These are phyloP conservation scores for Scomber japonicus DNA, from an alignment of 2,113 vertebrate genomes.

Conservation along the genomic window DNA sequence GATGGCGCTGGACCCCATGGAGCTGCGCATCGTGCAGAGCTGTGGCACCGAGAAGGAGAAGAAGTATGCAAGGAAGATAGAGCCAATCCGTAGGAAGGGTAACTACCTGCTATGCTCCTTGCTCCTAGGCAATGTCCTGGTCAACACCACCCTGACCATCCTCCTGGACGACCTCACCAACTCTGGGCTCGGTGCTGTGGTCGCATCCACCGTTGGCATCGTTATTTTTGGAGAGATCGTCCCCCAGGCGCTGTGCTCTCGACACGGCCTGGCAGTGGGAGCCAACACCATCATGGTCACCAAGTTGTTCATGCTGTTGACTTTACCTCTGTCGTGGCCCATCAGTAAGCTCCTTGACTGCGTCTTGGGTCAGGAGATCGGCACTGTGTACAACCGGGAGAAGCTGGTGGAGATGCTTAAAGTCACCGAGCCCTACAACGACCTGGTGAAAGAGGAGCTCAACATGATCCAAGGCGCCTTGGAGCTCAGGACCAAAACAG, in stretches of 20 bases:
- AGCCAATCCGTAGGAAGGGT: conserved; percentile 93
- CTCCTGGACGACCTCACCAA: conserved; percentile 93
- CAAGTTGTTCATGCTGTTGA: conserved; percentile 96
- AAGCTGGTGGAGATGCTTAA: conserved; percentile 97
- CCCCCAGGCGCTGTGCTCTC: conserved; percentile 94
- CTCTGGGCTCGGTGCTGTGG: conserved; percentile 90
- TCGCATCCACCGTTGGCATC: conserved; percentile 93
- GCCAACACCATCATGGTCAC: conserved; percentile 94
- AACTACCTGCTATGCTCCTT: conserved; percentile 97
- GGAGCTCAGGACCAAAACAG: conserved; percentile 95
- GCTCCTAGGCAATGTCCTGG: conserved; percentile 95
- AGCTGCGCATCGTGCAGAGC: conserved; percentile 97
- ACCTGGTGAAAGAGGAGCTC: conserved; percentile 94
- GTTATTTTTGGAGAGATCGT: conserved; percentile 98
- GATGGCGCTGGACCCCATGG: conserved; percentile 98
- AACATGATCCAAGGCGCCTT: conserved; percentile 98
- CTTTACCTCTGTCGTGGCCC: conserved; percentile 94
- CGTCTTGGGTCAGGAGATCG: conserved; percentile 95
- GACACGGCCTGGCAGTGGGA: conserved; percentile 94
- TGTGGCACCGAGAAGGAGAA: conserved; percentile 94
- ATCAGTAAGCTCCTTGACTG: conserved; percentile 94
- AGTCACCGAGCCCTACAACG: conserved; percentile 95
- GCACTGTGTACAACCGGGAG: conserved; percentile 97
- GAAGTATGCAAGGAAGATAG: conserved; percentile 91
- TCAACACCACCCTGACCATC: conserved; percentile 98